These are phyloP conservation scores for Dolichoris vasculosae DNA, from an alignment of 1,140 invertebrate genomes.

Conservation along the genomic window DNA sequence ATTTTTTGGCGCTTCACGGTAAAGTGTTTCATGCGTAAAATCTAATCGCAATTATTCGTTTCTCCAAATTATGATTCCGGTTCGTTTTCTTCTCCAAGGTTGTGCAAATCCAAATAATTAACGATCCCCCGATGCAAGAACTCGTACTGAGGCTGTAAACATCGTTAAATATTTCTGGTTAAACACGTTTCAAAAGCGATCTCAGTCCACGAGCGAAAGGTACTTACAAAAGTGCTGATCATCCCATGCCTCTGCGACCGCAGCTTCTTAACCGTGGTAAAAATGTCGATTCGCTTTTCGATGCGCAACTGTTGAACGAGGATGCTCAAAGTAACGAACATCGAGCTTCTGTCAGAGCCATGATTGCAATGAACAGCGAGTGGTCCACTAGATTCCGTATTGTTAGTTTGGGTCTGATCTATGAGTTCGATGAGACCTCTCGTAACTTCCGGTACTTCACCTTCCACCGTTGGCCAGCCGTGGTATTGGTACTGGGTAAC, in stretches of 20 bases:
- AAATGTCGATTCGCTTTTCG: conserved; percentile 90
- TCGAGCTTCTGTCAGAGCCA: conserved; percentile 90
- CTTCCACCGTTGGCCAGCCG: conserved; percentile 90
- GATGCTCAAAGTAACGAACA: conserved; percentile 91
- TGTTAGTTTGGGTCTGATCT: conserved; percentile 79
- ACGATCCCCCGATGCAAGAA: conserved; percentile 92
- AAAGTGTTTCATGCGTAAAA: conserved; percentile 24
- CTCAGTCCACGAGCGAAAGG: neutral
- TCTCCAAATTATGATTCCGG: conserved; percentile 66
- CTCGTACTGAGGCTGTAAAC: conserved; percentile 90
- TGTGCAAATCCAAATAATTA: conserved; percentile 91
- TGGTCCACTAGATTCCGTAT: conserved; percentile 76
- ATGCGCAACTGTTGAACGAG: conserved; percentile 87
- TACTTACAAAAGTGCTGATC: conserved; percentile 86
- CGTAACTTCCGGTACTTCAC: conserved; percentile 89
- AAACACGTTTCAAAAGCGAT: neutral
- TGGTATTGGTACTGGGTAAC: conserved; percentile 92
- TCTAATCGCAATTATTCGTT: conserved; percentile 24
- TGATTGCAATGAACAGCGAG: conserved; percentile 89
- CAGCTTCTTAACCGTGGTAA: conserved; percentile 87
- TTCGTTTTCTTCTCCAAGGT: conserved; percentile 76
- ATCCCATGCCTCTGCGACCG: conserved; percentile 88
- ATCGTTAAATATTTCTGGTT: neutral
- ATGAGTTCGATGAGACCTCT: conserved; percentile 88
- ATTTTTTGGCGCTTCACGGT: conserved; percentile 54